Percentiles rank a stretch among this genome's conserved stretches.
These are phyloP conservation scores for Onthophagus sagittarius DNA, from an alignment of 2,888 invertebrate genomes.

Conservation along the genomic window DNA sequence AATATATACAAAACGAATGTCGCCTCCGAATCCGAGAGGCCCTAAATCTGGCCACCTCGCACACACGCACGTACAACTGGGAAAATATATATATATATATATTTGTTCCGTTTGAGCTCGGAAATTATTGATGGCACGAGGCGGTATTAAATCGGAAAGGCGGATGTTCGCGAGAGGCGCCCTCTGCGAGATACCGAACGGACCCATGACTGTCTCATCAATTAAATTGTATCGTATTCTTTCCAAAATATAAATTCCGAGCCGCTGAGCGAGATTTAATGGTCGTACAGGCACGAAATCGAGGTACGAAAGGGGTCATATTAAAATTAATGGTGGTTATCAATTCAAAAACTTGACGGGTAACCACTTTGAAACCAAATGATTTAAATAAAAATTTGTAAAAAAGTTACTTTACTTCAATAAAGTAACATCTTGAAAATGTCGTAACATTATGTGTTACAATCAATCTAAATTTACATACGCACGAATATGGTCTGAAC, in stretches of 20 bases:
- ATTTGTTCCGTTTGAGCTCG: conserved; percentile 12
- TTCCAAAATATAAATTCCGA: conserved; percentile 11
- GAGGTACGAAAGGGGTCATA: not conserved
- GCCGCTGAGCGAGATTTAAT: not conserved
- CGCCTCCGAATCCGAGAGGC: not conserved
- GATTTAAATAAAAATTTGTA: not conserved
- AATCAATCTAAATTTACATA: not conserved
- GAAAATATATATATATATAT: conserved; percentile 1
- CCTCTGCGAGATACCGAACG: conserved; percentile 3
- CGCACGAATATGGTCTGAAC: not conserved
- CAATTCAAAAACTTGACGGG: not conserved
- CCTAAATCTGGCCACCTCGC: not conserved
- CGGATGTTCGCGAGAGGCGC: conserved; percentile 2
- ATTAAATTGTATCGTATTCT: conserved; percentile 12
- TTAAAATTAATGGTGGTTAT: not conserved
- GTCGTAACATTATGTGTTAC: not conserved
- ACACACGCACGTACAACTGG: not conserved
- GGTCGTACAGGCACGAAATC: not conserved
- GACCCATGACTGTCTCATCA: conserved; percentile 9
- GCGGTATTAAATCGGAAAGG: conserved; percentile 8
- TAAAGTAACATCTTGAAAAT: not conserved
- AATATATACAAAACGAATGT: conserved; percentile 22
- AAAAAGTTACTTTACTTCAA: not conserved
- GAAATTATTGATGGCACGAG: conserved; percentile 9
- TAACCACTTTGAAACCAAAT: not conserved